Evolutionary conservation across 1,140 invertebrate species (phyloP), one percentile per base, ranked within the genome.

Genomic region (Anagrus nilaparvatae): DNA sequence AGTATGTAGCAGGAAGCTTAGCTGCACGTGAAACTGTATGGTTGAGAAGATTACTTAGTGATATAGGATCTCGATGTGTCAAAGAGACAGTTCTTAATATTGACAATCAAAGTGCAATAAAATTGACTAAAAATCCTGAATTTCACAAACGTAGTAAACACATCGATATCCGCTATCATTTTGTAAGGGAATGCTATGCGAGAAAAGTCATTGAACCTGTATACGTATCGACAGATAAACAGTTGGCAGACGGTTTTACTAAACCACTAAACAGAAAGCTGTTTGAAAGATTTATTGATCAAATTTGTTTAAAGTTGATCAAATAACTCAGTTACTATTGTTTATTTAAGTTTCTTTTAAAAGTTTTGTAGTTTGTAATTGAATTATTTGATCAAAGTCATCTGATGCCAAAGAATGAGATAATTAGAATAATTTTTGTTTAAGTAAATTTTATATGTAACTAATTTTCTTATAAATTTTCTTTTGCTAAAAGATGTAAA

Each of bases 61-160:
- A 51, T 12, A 34, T 51, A 16, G 41, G 31, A 23, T 50, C 34
- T 40, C 3, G 14, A 31, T 19, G 35, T 33, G 9, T 40, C 27
- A 9, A 19, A 0, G 40, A 38, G 10, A 31, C 47, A 10, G 34
- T 31, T 25, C 13, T 59, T n/a, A 50, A 43, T 24, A 47, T 54
- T 7, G 64, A 67, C 36, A 67, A 65, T 49, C 58, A 58, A 48
- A 51, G 56, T 40, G 60, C 65, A 1, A 55, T 63, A 1, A 56
- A 56, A 42, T 39, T 70, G 9, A 53, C 53, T 6, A 53, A 61
- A 34, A 69, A 71, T 53, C 58, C 56, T 7, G 50, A 60, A 38
- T 56, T 55, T 25, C 62, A 68, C 27, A 52, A 55, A 41, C 48
- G 49, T 23, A 54, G 17, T n/a, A 61, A 57, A 43, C 54, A 59